Percentiles rank a stretch among this genome's conserved stretches.
Conservation (phyloP, 2,888 invertebrate species). For the Nemotelus pantherinus region DNA sequence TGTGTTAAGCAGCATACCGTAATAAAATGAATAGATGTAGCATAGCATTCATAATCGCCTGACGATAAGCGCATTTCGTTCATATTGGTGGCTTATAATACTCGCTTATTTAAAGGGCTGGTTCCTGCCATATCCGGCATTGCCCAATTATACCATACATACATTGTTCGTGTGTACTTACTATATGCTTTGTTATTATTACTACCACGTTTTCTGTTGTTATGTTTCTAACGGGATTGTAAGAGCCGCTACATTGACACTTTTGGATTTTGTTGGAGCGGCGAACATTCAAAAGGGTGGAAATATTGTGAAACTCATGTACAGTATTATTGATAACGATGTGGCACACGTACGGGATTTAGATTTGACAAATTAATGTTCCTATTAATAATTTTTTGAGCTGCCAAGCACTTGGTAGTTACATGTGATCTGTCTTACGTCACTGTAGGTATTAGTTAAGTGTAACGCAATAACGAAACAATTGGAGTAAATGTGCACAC, state of each 20-base stretch:
- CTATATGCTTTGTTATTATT: constrained; percentile 16
- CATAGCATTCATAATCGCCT: constrained; percentile 43
- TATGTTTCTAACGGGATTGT: not conserved
- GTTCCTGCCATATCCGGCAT: constrained; percentile 25
- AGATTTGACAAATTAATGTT: constrained; percentile 9
- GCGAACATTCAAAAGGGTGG: constrained; percentile 6
- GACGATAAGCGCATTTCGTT: constrained; percentile 45
- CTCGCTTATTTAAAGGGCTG: constrained; percentile 49
- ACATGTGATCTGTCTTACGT: not conserved
- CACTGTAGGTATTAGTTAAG: not conserved
- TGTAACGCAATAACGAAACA: too few relatives aligned
- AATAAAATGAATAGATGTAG: too few relatives aligned
- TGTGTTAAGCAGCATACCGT: not conserved
- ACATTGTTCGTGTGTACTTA: constrained; percentile 26
- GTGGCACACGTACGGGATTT: constrained; percentile 1
- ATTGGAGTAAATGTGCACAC: too few relatives aligned
- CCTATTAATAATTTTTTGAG: not conserved
- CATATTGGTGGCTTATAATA: constrained; percentile 47
- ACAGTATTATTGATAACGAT: constrained; percentile 36
- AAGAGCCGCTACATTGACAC: not conserved
- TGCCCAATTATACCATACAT: constrained; percentile 22
- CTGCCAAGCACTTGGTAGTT: constrained; percentile 6
- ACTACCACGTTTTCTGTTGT: constrained; percentile 27
- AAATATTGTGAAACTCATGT: constrained; percentile 29
- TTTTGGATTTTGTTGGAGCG: not conserved